phyloP scores from a whole-genome alignment of 2,888 invertebrate genomes.

The Hirtodrosophila histrioides region DNA sequence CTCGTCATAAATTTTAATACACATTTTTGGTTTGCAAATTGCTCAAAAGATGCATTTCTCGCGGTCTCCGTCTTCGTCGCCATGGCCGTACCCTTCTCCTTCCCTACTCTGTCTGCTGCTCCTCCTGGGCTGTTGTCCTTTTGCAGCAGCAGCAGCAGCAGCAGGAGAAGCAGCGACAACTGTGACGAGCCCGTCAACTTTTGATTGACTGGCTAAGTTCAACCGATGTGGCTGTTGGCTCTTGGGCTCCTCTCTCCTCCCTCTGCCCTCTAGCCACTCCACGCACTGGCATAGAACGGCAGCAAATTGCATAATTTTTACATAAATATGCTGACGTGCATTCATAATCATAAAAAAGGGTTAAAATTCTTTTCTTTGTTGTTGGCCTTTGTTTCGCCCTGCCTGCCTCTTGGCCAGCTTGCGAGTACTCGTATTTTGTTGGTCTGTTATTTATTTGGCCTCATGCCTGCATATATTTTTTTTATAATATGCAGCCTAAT shows the following conservation, averaged over 20 bases:
- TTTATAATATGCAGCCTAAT: slow-evolving; percentile 78
- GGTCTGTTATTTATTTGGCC: slow-evolving; percentile 74
- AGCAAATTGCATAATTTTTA: slow-evolving; percentile 81
- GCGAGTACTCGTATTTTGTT: slow-evolving; percentile 30
- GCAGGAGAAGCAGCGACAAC: slow-evolving; percentile 58
- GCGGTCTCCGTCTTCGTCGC: slow-evolving; percentile 10
- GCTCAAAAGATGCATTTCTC: slow-evolving; percentile 72
- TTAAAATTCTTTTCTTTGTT: slow-evolving; percentile 60
- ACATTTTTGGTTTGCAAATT: slow-evolving; percentile 79
- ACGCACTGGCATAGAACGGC: slow-evolving; percentile 77
- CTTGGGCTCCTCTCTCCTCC: background rate
- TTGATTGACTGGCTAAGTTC: slow-evolving; percentile 79
- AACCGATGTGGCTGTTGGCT: slow-evolving; percentile 58
- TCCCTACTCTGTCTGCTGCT: slow-evolving; percentile 5
- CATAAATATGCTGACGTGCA: slow-evolving; percentile 80
- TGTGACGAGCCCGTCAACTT: slow-evolving; percentile 78
- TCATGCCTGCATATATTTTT: slow-evolving; percentile 45
- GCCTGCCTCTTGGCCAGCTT: slow-evolving; percentile 1
- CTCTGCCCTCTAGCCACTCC: slow-evolving; percentile 24
- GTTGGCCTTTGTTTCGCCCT: slow-evolving; percentile 34
- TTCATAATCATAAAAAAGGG: slow-evolving; percentile 79
- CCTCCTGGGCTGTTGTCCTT: slow-evolving; percentile 53
- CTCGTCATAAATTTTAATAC: slow-evolving; percentile 80
- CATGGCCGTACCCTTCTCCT: background rate
- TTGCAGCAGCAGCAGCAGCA: slow-evolving; percentile 30